These are phyloP conservation scores for Perca flavescens DNA, from an alignment of 2,113 vertebrate genomes.

Conservation along the genomic window DNA sequence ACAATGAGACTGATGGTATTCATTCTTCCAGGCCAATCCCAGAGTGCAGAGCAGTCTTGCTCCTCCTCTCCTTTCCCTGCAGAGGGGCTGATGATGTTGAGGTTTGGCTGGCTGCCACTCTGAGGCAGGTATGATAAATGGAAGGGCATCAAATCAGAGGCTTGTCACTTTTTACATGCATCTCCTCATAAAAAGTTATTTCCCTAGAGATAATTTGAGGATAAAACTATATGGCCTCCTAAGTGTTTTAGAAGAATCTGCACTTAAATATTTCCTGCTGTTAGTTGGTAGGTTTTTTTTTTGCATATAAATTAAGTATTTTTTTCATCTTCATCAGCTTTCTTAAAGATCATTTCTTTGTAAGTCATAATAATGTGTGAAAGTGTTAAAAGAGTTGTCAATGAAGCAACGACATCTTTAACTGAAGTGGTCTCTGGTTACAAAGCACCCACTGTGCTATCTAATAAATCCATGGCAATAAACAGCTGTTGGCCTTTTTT, in stretches of 20 bases:
- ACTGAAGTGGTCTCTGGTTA: background rate
- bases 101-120: constrained; percentile 25
- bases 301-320: background rate
- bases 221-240: background rate
- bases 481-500: background rate
- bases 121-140: constrained; percentile 47
- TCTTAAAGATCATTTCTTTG: background rate
- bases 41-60: background rate
- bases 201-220: background rate
- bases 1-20: constrained; percentile 61
- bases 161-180: constrained; percentile 33
- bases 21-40: constrained; percentile 63
- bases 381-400: background rate
- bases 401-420: background rate
- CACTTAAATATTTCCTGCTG: background rate
- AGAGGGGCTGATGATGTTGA: background rate
- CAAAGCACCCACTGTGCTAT: background rate
- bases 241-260: background rate
- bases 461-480: background rate
- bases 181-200: constrained; percentile 36
- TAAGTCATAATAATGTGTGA: background rate
- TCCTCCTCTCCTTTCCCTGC: constrained; percentile 39
- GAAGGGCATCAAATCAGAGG: constrained; percentile 38
- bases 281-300: background rate
- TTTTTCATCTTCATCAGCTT: background rate